Conservation (phyloP, 2,888 invertebrate genomes). For the Yponomeuta sedellus region DNA sequence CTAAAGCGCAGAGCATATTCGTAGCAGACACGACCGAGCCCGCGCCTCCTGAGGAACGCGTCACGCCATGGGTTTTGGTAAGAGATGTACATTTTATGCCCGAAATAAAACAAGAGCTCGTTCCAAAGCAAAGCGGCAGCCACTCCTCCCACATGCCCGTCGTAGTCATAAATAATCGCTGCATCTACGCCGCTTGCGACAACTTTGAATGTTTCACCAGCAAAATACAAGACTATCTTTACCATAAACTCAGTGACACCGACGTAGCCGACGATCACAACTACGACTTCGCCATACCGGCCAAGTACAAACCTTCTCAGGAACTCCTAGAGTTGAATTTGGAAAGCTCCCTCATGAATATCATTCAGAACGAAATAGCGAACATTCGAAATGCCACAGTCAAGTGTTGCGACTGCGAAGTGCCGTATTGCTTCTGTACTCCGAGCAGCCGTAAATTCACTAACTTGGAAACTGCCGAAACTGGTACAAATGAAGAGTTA, state of each 20-base stretch:
- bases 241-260: slow-evolving; percentile 40
- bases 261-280: slow-evolving; percentile 39
- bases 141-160: slow-evolving; percentile 54
- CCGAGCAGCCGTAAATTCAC: slow-evolving; percentile 18
- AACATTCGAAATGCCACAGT: slow-evolving; percentile 38
- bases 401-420: slow-evolving; percentile 41
- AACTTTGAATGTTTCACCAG: slow-evolving; percentile 50
- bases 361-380: slow-evolving; percentile 50
- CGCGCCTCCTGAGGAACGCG: slow-evolving; percentile 17
- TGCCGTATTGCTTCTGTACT: slow-evolving; percentile 47
- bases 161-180: slow-evolving; percentile 54
- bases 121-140: slow-evolving; percentile 45
- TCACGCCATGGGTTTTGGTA: slow-evolving; percentile 55
- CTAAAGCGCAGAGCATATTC: slow-evolving; percentile 48
- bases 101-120: slow-evolving; percentile 37
- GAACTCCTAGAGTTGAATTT: slow-evolving; percentile 42
- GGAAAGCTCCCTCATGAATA: slow-evolving; percentile 56
- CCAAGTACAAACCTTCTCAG: slow-evolving; percentile 39
- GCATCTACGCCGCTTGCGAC: slow-evolving; percentile 58
- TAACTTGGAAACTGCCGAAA: neutral
- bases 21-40: slow-evolving; percentile 27
- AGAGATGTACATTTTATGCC: slow-evolving; percentile 50
- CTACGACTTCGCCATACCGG: slow-evolving; percentile 44
- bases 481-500: neutral
- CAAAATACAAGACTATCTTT: slow-evolving; percentile 44